phyloP scores from a whole-genome alignment of 1,140 invertebrate genomes.

The Pachypsylla venusta region DNA sequence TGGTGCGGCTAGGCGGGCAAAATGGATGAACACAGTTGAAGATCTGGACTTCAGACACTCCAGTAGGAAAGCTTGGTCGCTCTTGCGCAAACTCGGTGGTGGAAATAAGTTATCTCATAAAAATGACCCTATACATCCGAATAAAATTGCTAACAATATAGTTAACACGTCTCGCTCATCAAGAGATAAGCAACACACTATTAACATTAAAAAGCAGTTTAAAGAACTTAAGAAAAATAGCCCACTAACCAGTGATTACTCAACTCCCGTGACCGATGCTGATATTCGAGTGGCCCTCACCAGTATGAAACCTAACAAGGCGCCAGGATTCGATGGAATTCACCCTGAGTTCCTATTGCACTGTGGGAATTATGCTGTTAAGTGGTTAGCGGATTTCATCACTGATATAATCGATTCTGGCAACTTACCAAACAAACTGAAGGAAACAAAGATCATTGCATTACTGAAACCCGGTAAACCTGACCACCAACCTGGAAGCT shows the following conservation, averaged over 20 bases:
- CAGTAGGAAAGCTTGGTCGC: constrained; percentile 5
- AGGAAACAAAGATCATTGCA: background rate
- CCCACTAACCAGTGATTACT: background rate
- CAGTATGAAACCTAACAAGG: background rate
- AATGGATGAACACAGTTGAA: background rate
- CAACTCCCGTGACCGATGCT: background rate
- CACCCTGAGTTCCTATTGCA: constrained; percentile 5
- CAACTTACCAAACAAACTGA: constrained; percentile 5
- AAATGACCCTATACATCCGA: background rate
- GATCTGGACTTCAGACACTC: constrained; percentile 5
- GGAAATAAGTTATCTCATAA: background rate
- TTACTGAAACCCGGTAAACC: background rate
- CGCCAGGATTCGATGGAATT: constrained; percentile 6
- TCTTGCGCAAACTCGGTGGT: constrained; percentile 3
- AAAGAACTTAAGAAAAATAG: background rate
- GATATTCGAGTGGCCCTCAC: background rate
- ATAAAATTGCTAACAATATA: background rate
- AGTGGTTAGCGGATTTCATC: background rate
- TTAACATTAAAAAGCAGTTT: background rate
- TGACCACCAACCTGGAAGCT: background rate
- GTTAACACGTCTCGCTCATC: background rate
- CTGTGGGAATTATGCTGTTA: background rate
- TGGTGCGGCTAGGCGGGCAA: background rate
- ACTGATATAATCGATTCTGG: background rate
- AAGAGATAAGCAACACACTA: background rate